Evolutionary conservation across 1,140 invertebrate genomes (phyloP), one percentile per base, ranked within the genome.

Genomic region (Trichonephila inaurata): DNA sequence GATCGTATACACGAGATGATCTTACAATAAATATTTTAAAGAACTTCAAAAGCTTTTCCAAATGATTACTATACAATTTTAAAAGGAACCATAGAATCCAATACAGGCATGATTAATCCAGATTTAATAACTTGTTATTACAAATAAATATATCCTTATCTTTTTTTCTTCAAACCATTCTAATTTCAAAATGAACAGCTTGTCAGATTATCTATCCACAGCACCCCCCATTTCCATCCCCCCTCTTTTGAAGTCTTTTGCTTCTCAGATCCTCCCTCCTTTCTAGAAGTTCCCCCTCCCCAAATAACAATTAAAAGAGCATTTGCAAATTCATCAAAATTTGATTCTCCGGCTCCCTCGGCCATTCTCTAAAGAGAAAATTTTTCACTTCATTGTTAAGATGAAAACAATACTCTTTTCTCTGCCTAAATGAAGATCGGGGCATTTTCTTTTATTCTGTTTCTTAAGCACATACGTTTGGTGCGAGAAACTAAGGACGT

Each of bases 291-390:
- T 51, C 51, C 7, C 51, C 18, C 81, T 44, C 64, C 62, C 33
- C n/a, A n/a, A 88, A 40, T 88, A 28, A 88, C 86, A 64, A 88
- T 88, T 88, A 88, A 88, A 88, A 88, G 8, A 28, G 24, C 86
- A 88, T 88, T 88, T 88, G 86, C 86, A 88, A 88, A 88, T 88
- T 88, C 86, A 88, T 88, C 86, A 88, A 64, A 83, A 64, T 64
- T 85, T 60, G 83, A 85, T 88, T 58, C 86, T 24, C n/a, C 66
- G 10, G 12, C 24, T 69, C 24, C 10, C 66, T 69, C n/a, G 7
- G 10, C 24, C 24, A 16, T 85, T 61, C 58, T 28, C 28, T 12
- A 60, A 88, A 64, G 21, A 40, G 86, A 19, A 28, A 40, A 88
- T 40, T 64, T 64, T 88, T 88, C 61, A 64, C 28, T 88, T 64